phyloP scores from a whole-genome alignment of 2,113 vertebrate genomes.

The Melanotaenia duboulayi region DNA sequence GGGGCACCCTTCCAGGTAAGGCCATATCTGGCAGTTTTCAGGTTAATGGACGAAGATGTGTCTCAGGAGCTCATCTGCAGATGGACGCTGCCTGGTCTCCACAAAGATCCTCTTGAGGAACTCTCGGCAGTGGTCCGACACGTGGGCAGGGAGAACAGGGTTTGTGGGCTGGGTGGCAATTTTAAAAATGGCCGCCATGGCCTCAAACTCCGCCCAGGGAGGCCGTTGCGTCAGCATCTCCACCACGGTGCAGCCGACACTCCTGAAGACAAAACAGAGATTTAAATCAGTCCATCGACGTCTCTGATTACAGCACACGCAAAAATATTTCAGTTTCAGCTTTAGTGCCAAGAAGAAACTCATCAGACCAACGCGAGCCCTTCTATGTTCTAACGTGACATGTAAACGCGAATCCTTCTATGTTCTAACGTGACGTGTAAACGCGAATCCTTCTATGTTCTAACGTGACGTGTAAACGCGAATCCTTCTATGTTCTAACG shows the following conservation, averaged over 20 bases:
- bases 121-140: constrained; percentile 96
- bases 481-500: no score
- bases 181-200: constrained; percentile 99
- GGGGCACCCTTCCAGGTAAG: constrained; percentile 53
- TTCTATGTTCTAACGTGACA: no score
- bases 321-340: no score
- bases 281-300: background rate
- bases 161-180: constrained; percentile 99
- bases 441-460: no score
- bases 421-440: no score
- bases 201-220: constrained; percentile 98
- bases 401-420: no score
- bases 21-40: constrained; percentile 63
- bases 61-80: constrained; percentile 94
- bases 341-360: no score
- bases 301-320: no score
- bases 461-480: no score
- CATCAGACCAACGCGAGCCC: no score
- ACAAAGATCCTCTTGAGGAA: constrained; percentile 97
- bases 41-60: constrained; percentile 97
- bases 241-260: constrained; percentile 97
- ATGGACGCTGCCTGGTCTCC: constrained; percentile 93
- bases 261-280: constrained; percentile 81
- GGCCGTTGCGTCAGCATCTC: constrained; percentile 99
- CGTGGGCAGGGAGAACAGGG: constrained; percentile 92